A percentile compares a stretch with the other conserved stretches of the same genome.
These are phyloP conservation scores for Petrocephalus schoutedeni DNA, from an alignment of 2,797 vertebrate species.

Conservation along the genomic window DNA sequence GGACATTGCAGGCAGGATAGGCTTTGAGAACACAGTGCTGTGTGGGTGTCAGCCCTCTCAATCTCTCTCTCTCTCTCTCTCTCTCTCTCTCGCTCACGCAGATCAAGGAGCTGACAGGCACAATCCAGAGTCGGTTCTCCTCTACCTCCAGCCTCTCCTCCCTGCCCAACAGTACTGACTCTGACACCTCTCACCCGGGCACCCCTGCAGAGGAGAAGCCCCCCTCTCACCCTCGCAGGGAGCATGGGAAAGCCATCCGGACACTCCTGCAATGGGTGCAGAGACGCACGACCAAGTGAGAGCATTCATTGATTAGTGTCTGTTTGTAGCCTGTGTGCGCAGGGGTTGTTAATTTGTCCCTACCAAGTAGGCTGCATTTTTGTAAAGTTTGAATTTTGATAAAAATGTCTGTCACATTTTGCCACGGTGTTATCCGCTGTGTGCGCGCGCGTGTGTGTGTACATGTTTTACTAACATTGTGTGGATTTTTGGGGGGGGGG, in stretches of 20 bases:
- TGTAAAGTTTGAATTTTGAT: background rate
- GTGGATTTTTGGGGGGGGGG: background rate
- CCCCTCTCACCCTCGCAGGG: constrained; percentile 63
- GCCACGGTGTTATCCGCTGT: background rate
- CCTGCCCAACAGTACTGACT: constrained; percentile 81
- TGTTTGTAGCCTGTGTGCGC: background rate
- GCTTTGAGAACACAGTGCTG: background rate
- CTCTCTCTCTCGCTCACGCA: constrained; percentile 42
- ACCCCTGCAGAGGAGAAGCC: constrained; percentile 70
- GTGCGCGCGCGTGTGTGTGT: background rate
- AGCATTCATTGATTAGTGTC: background rate
- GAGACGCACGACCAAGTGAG: constrained; percentile 89
- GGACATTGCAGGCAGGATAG: background rate
- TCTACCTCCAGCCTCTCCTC: constrained; percentile 86
- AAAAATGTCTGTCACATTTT: background rate
- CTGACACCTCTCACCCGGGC: constrained; percentile 75
- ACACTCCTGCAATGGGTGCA: constrained; percentile 91
- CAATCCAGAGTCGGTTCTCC: constrained; percentile 82
- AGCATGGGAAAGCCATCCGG: constrained; percentile 84
- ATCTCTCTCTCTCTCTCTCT: background rate
- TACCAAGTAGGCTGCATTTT: background rate
- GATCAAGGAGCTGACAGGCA: constrained; percentile 96
- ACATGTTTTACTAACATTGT: background rate
- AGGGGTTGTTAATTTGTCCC: background rate
- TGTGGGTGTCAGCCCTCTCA: background rate